Evolutionary conservation across 2,797 vertebrate species (phyloP).

Genomic region (Brachyrhaphis roseni): DNA sequence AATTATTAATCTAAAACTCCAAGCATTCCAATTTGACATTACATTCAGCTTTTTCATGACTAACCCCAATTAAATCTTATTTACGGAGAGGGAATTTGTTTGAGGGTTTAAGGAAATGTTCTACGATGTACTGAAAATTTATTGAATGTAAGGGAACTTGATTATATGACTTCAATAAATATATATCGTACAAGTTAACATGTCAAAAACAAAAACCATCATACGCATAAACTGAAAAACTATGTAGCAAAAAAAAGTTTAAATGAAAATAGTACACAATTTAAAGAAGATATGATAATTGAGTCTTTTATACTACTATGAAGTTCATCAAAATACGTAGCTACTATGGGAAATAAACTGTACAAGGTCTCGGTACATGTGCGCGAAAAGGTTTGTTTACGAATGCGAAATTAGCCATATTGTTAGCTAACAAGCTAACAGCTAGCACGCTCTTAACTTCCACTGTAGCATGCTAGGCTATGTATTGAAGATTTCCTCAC

Average conservation of each 20-base stretch:
- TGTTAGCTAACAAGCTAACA: slow-evolving; percentile 52
- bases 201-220: neutral
- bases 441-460: slow-evolving; percentile 43
- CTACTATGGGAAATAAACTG: neutral
- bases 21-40: neutral
- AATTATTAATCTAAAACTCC: neutral
- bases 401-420: neutral
- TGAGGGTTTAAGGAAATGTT: neutral
- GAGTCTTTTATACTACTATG: neutral
- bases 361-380: neutral
- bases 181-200: neutral
- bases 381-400: neutral
- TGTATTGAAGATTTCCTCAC: neutral
- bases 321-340: neutral
- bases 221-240: neutral
- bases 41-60: neutral
- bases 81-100: neutral
- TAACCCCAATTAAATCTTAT: neutral
- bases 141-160: neutral
- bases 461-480: slow-evolving; percentile 7
- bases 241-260: neutral
- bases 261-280: neutral
- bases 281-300: neutral
- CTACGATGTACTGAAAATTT: no score
- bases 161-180: neutral